Conservation (phyloP, 2,888 invertebrate genomes). For the Chloromyia formosa region DNA sequence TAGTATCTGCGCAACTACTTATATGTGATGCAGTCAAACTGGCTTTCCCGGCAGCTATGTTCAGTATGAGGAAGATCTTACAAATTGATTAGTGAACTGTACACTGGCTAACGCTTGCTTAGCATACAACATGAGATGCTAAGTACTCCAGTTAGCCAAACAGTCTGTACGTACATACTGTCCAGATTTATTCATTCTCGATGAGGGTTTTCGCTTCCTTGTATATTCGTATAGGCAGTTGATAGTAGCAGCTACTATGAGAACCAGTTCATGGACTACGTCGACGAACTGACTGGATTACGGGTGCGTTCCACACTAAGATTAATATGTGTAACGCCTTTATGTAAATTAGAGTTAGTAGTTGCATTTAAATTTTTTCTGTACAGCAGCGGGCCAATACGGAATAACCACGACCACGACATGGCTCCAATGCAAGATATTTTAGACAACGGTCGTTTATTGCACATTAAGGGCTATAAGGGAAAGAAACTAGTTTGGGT, state of each 20-base stretch:
- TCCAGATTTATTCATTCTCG: conserved; percentile 15
- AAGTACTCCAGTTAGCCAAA: conserved; percentile 30
- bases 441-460: no score
- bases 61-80: conserved; percentile 34
- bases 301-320: conserved; percentile 9
- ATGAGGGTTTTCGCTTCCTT: not conserved
- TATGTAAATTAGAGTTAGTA: conserved; percentile 35
- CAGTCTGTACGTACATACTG: conserved; percentile 14
- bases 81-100: conserved; percentile 32
- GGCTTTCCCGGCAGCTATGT: conserved; percentile 22
- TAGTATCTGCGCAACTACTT: no score
- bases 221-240: conserved; percentile 1
- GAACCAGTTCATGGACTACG: conserved; percentile 21
- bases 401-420: not conserved
- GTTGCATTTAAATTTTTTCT: conserved; percentile 15
- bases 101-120: conserved; percentile 27
- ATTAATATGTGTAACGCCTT: conserved; percentile 41
- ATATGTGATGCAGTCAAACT: conserved; percentile 15
- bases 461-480: no score
- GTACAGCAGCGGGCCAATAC: not conserved
- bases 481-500: no score
- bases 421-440: no score
- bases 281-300: not conserved
- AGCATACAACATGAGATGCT: conserved; percentile 36
- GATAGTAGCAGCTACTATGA: not conserved